Evolutionary conservation across 2,888 invertebrate genomes (phyloP).

Genomic region (Chelonus formosanus): DNA sequence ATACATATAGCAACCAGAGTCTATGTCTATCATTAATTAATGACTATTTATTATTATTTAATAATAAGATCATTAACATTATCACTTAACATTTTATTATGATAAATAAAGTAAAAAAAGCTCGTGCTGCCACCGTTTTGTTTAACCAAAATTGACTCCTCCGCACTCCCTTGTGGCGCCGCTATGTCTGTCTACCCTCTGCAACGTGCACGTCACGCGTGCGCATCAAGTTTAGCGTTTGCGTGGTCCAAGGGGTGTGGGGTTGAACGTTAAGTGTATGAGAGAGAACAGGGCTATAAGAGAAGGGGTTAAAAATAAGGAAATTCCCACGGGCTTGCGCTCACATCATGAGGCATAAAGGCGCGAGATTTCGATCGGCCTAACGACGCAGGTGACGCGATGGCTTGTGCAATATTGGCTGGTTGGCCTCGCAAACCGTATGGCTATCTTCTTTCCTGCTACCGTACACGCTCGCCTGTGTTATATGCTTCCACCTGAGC

Average conservation of each 20-base stretch:
- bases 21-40: no score
- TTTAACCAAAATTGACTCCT: neutral
- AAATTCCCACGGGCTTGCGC: constrained; percentile 30
- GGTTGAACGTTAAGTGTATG: neutral
- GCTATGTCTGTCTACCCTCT: constrained; percentile 7
- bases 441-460: constrained; percentile 46
- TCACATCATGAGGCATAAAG: constrained; percentile 26
- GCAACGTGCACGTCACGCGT: constrained; percentile 20
- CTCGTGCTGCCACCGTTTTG: no score
- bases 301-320: neutral
- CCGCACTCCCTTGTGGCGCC: constrained; percentile 19
- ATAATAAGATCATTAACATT: no score
- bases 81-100: no score
- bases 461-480: constrained; percentile 17
- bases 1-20: no score
- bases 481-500: constrained; percentile 50
- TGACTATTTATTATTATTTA: no score
- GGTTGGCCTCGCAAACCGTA: constrained; percentile 24
- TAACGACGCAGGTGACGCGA: constrained; percentile 25
- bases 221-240: constrained; percentile 30
- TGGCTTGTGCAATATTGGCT: constrained; percentile 10
- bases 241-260: constrained; percentile 19
- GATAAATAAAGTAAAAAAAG: neutral
- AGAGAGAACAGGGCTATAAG: neutral
- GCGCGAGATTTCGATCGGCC: constrained; percentile 23